A percentile compares a stretch with the other conserved stretches of the same genome.
These are phyloP conservation scores for Chrysaora quinquecirrha DNA, from an alignment of 30 jellyfish, hydroid and myxozoan genomes.

Conservation along the genomic window DNA sequence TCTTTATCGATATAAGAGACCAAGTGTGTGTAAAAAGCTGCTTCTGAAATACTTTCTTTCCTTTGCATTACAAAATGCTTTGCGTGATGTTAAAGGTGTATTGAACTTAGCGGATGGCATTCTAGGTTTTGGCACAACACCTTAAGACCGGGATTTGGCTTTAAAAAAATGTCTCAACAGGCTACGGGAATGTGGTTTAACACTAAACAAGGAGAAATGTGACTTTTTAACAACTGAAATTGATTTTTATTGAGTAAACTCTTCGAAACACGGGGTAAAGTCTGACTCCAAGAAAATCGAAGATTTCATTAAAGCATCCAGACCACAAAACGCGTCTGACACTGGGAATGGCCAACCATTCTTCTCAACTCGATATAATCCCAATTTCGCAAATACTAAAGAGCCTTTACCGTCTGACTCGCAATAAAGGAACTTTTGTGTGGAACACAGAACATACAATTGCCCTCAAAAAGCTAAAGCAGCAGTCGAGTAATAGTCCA, in stretches of 20 bases:
- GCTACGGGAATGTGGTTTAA: slow-evolving; percentile 3
- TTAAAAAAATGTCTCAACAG: not conserved
- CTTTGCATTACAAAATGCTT: slow-evolving; percentile 11
- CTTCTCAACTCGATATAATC: slow-evolving; percentile 11
- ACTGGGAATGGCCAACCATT: too few species aligned
- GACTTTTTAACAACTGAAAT: not conserved
- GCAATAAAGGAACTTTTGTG: not conserved
- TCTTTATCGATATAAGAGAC: slow-evolving; percentile 1
- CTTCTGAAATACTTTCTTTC: slow-evolving; percentile 24
- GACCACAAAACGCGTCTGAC: slow-evolving; percentile 31
- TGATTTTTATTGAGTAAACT: not conserved
- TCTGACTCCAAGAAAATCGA: too few species aligned
- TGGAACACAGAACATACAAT: too few species aligned
- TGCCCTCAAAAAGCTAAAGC: slow-evolving; percentile 13
- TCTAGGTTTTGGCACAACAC: slow-evolving; percentile 21
- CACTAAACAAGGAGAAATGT: slow-evolving; percentile 6
- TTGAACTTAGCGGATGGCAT: too few species aligned
- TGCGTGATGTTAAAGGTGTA: too few species aligned
- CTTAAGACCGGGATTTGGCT: slow-evolving; percentile 10
- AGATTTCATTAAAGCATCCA: not conserved
- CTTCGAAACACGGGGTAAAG: slow-evolving; percentile 18
- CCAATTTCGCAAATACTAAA: not conserved
- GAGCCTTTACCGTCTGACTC: slow-evolving; percentile 8
- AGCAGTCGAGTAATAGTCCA: not conserved
- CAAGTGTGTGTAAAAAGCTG: slow-evolving; percentile 14